Evolutionary conservation across 2,888 invertebrate genomes (phyloP).

Genomic region (Criorhina ranunculi): DNA sequence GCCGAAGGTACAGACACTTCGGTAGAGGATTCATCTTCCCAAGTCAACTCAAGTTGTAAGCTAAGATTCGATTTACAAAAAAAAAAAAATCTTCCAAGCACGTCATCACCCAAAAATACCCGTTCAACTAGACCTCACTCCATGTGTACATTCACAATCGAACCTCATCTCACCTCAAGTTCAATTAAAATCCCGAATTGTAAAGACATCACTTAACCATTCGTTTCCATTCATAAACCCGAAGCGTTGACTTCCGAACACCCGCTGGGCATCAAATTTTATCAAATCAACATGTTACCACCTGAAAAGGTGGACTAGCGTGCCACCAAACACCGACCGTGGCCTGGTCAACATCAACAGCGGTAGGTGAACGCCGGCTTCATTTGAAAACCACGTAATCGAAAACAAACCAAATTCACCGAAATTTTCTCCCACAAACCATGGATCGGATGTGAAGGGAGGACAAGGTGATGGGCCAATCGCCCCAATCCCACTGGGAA

Average conservation of each 20-base stretch:
- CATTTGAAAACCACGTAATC: conserved; percentile 34
- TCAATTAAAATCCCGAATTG: conserved; percentile 16
- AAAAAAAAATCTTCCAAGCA: too few relatives aligned
- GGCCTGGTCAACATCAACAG: conserved; percentile 7
- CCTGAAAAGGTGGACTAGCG: conserved; percentile 21
- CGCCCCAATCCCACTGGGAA: conserved; percentile 56
- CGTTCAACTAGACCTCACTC: too few relatives aligned
- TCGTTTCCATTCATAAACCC: conserved; percentile 41
- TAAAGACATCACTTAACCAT: conserved; percentile 12
- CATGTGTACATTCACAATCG: not conserved
- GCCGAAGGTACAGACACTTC: too few relatives aligned
- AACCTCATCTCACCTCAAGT: not conserved
- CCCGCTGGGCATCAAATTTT: conserved; percentile 53
- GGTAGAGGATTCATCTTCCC: too few relatives aligned
- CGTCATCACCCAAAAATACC: too few relatives aligned
- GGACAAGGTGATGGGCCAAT: conserved; percentile 8
- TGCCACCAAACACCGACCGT: not conserved
- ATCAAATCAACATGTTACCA: conserved; percentile 54
- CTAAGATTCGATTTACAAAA: too few relatives aligned
- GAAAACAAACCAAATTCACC: conserved; percentile 38
- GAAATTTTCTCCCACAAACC: conserved; percentile 52
- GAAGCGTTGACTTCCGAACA: conserved; percentile 62
- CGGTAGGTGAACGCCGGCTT: conserved; percentile 52
- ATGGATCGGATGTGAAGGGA: conserved; percentile 2
- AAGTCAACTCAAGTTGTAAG: too few relatives aligned